These are phyloP conservation scores for Podiceps cristatus DNA, from an alignment of 2,113 vertebrate species.

Conservation along the genomic window DNA sequence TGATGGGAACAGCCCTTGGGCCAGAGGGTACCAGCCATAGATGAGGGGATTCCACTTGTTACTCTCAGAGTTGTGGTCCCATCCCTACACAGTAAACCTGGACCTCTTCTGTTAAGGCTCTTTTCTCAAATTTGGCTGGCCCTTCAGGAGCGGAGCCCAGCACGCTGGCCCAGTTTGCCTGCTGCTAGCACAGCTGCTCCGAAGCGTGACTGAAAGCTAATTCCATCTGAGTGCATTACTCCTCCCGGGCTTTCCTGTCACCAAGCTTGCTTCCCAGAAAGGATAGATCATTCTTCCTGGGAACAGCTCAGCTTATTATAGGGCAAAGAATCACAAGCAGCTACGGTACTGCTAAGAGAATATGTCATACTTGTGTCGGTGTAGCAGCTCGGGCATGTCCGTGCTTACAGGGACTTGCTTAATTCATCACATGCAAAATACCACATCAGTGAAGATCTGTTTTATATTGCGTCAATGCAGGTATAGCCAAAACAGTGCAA, in stretches of 20 bases:
- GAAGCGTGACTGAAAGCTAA: slow-evolving; percentile 61
- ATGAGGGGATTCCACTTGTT: background rate
- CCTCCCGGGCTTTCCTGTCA: slow-evolving; percentile 39
- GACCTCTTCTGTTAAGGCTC: background rate
- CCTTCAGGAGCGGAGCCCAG: background rate
- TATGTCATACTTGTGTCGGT: slow-evolving; percentile 23
- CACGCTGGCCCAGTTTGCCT: background rate
- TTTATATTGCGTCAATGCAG: background rate
- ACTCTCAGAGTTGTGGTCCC: background rate
- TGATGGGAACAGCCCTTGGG: background rate
- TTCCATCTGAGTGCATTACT: slow-evolving; percentile 48
- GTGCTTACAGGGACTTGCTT: background rate
- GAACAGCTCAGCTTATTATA: slow-evolving; percentile 68
- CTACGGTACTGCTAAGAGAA: slow-evolving; percentile 10
- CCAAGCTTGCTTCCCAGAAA: slow-evolving; percentile 19
- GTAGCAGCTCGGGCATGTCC: slow-evolving; percentile 13
- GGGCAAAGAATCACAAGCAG: slow-evolving; percentile 58
- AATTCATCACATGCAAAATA: background rate
- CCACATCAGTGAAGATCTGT: background rate
- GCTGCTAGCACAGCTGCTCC: slow-evolving; percentile 41
- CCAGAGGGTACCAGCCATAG: background rate
- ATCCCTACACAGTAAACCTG: background rate
- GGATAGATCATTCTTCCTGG: slow-evolving; percentile 41
- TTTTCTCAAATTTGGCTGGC: background rate
- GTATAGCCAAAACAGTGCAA: background rate